Evolutionary conservation across 2,888 invertebrate species (phyloP).

Genomic region (Athalia cordata): DNA sequence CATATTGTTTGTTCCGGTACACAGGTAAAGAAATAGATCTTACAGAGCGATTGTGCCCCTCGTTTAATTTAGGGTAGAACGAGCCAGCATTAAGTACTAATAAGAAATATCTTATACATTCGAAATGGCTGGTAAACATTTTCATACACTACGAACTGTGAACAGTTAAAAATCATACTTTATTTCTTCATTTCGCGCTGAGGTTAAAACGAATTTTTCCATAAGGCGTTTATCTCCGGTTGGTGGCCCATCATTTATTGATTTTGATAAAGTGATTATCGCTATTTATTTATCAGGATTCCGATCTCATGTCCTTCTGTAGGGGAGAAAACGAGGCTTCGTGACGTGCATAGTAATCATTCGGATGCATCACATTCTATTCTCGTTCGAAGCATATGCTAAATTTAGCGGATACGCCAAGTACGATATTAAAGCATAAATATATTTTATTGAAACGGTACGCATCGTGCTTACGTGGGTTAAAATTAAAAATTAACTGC

Average conservation of each 20-base stretch:
- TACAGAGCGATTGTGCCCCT: constrained; percentile 24
- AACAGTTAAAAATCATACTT: background rate
- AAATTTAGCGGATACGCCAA: constrained; percentile 17
- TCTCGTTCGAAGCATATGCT: constrained; percentile 10
- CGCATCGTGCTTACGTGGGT: constrained; percentile 9
- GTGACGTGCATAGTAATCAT: constrained; percentile 25
- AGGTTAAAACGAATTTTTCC: too few relatives aligned
- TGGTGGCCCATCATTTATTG: background rate
- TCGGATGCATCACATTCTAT: constrained; percentile 24
- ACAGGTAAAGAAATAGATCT: constrained; percentile 31
- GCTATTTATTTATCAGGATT: constrained; percentile 1
- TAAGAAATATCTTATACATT: constrained; percentile 17
- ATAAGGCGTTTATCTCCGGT: background rate
- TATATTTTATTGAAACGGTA: constrained; percentile 8
- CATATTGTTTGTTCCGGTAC: constrained; percentile 41
- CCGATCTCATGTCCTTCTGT: background rate
- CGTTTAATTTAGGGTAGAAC: constrained; percentile 43
- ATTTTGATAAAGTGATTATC: constrained; percentile 2
- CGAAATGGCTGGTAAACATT: constrained; percentile 18
- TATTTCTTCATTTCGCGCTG: background rate
- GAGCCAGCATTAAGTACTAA: background rate
- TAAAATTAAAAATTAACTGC: constrained; percentile 6
- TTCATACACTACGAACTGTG: background rate
- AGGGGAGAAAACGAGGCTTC: background rate
- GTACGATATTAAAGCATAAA: background rate